Evolutionary conservation across 1,140 invertebrate species (phyloP).

Genomic region (Bradysia coprophila): DNA sequence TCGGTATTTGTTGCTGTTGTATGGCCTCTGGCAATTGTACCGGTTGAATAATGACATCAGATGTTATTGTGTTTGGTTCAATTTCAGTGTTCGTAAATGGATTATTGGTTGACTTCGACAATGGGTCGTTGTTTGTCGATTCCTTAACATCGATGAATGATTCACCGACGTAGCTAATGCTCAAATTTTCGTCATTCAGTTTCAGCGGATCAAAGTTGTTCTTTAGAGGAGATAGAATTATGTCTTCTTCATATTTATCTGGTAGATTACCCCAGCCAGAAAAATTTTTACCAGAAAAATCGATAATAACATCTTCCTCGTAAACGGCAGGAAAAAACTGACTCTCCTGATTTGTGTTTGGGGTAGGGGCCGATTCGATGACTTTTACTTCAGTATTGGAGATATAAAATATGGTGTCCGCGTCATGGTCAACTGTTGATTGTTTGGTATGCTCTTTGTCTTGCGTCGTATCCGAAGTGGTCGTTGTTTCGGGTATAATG

Average conservation of each 20-base stretch:
- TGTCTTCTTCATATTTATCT: slow-evolving; percentile 18
- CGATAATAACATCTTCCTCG: slow-evolving; percentile 7
- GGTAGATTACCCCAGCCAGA: slow-evolving; percentile 1
- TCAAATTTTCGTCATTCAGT: slow-evolving; percentile 10
- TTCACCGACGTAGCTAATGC: slow-evolving; percentile 20
- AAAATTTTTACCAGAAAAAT: slow-evolving; percentile 5
- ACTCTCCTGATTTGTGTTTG: slow-evolving; percentile 11
- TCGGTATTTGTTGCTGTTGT: slow-evolving; percentile 6
- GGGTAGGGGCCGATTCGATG: slow-evolving; percentile 17
- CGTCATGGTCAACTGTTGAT: slow-evolving; percentile 15
- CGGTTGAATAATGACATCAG: slow-evolving; percentile 22
- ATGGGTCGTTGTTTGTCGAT: background rate
- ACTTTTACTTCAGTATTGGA: slow-evolving; percentile 25
- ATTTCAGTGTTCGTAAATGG: background rate
- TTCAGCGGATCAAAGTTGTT: slow-evolving; percentile 15
- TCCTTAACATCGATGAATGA: slow-evolving; percentile 18
- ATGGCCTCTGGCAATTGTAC: slow-evolving; percentile 15
- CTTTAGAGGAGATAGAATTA: slow-evolving; percentile 15
- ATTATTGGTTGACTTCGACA: background rate
- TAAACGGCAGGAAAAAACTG: slow-evolving; percentile 23
- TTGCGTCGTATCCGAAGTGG: slow-evolving; percentile 6
- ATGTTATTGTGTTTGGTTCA: slow-evolving; percentile 2
- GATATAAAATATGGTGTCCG: slow-evolving; percentile 23
- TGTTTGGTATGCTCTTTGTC: slow-evolving; percentile 3
- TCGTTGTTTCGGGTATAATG: slow-evolving; percentile 4